phyloP scores from a whole-genome alignment of 2,113 vertebrate species.

The Campylomormyrus tamandua region DNA sequence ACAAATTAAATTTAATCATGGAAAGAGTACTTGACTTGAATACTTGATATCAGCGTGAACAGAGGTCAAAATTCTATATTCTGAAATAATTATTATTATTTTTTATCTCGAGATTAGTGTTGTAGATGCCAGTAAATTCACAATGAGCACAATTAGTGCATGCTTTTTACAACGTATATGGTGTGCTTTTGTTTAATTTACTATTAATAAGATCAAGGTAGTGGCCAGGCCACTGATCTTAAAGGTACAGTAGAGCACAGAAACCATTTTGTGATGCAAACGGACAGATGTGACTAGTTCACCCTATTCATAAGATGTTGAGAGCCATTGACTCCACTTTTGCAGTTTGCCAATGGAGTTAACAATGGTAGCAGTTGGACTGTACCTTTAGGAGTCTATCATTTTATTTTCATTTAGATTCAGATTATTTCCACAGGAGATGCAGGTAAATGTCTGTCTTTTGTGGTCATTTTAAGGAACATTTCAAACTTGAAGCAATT shows the following conservation, averaged over 20 bases:
- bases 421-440: background rate
- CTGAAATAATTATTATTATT: background rate
- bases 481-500: background rate
- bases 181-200: background rate
- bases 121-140: background rate
- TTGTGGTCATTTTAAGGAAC: background rate
- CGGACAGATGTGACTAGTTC: background rate
- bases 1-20: background rate
- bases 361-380: background rate
- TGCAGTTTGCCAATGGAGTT: background rate
- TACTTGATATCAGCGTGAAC: background rate
- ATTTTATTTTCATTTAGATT: background rate
- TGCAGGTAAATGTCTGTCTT: background rate
- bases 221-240: background rate
- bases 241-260: constrained; percentile 17
- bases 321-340: background rate
- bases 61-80: background rate
- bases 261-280: background rate
- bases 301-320: background rate
- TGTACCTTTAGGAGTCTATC: background rate
- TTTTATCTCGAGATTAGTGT: background rate
- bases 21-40: background rate
- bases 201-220: background rate
- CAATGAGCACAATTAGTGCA: background rate
- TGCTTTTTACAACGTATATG: background rate